phyloP scores from a whole-genome alignment of 1,140 invertebrate species.

The Solen grandis region DNA sequence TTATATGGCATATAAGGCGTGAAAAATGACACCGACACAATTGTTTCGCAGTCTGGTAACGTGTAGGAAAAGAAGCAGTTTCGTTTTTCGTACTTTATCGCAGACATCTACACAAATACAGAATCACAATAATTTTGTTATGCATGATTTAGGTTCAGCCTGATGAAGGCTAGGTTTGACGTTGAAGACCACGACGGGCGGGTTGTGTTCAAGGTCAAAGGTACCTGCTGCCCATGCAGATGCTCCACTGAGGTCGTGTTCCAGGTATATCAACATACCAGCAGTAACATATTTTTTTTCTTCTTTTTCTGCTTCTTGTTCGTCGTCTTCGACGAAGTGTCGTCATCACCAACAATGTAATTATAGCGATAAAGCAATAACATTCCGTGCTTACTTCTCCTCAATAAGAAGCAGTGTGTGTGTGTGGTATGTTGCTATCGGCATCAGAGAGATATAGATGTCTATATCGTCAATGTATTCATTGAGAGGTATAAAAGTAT shows the following conservation, averaged over 20 bases:
- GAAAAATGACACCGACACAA: too few relatives aligned
- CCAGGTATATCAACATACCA: conserved; percentile 50
- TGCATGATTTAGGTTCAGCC: conserved; percentile 50
- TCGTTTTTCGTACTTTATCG: too few relatives aligned
- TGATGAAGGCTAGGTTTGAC: conserved; percentile 63
- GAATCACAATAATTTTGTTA: too few relatives aligned
- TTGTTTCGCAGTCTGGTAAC: too few relatives aligned
- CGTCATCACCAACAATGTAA: background rate
- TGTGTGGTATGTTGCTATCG: too few relatives aligned
- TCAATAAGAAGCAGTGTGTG: too few relatives aligned
- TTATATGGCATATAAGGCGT: too few relatives aligned
- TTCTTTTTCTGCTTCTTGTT: background rate
- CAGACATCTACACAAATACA: too few relatives aligned
- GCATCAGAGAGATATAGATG: too few relatives aligned
- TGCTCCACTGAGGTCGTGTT: conserved; percentile 65
- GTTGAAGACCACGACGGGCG: conserved; percentile 63
- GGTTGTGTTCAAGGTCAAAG: conserved; percentile 58
- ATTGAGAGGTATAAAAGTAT: too few relatives aligned
- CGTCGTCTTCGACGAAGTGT: background rate
- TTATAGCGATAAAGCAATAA: background rate
- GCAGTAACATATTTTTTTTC: background rate
- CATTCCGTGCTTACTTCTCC: too few relatives aligned
- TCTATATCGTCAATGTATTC: background rate
- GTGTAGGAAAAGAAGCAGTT: too few relatives aligned
- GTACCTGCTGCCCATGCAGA: conserved; percentile 65